phyloP scores from a whole-genome alignment of 2,797 vertebrate species.

The Clarias platycephalus region DNA sequence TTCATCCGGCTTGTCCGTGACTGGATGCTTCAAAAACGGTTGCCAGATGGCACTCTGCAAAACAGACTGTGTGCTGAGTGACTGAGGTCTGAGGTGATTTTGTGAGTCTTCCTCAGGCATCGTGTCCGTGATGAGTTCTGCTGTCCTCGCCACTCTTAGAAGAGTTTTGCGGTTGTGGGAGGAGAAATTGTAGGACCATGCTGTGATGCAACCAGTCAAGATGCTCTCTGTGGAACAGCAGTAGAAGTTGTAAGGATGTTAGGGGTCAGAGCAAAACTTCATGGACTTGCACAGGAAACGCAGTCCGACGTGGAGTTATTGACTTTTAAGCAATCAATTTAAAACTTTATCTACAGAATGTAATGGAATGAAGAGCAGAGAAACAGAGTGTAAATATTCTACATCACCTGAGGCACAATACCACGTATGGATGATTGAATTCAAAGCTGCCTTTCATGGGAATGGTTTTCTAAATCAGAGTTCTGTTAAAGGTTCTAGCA shows the following conservation, averaged over 20 bases:
- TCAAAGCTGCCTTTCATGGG: not conserved
- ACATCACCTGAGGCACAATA: not conserved
- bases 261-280: constrained; percentile 23
- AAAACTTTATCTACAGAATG: not conserved
- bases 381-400: not conserved
- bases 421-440: not conserved
- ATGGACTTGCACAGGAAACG: not conserved
- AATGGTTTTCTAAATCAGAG: not conserved
- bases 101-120: constrained; percentile 21
- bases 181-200: not conserved
- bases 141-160: not conserved
- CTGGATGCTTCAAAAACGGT: not conserved
- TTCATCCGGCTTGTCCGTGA: constrained; percentile 10
- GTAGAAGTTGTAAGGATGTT: constrained; percentile 2
- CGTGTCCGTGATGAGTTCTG: constrained; percentile 6
- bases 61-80: constrained; percentile 25
- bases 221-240: not conserved
- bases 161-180: not conserved
- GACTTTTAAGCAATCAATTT: not conserved
- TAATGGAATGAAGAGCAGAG: not conserved
- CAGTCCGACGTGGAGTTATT: not conserved
- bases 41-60: constrained; percentile 25
- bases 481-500: not conserved
- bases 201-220: not conserved
- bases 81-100: constrained; percentile 31